Conservation (phyloP, 2,888 invertebrate genomes). For the Andrena bucephala region DNA sequence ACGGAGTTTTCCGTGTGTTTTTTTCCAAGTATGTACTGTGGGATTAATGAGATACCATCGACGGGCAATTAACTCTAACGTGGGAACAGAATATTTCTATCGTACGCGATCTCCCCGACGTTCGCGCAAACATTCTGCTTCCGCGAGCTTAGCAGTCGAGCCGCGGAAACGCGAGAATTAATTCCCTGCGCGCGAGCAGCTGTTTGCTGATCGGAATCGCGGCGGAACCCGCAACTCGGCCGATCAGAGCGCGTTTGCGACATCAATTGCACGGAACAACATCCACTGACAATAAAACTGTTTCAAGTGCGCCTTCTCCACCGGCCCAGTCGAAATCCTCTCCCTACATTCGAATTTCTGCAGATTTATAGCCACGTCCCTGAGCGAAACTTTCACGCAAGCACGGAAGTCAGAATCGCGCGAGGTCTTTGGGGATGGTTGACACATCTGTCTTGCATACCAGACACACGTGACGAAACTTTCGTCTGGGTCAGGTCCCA, state of each 20-base stretch:
- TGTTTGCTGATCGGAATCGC: slow-evolving; percentile 39
- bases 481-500: not conserved
- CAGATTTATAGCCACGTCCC: no score
- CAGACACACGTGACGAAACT: slow-evolving; percentile 30
- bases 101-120: slow-evolving; percentile 5
- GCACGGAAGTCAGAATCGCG: no score
- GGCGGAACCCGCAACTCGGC: slow-evolving; percentile 11
- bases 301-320: not conserved
- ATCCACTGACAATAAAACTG: slow-evolving; percentile 4
- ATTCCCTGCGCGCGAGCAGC: slow-evolving; percentile 30
- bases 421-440: not conserved
- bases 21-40: not conserved
- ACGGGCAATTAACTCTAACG: not conserved
- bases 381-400: no score
- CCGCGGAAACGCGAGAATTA: slow-evolving; percentile 39
- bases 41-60: not conserved
- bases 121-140: slow-evolving; percentile 42
- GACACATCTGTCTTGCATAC: slow-evolving; percentile 49
- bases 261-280: slow-evolving; percentile 31
- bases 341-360: not conserved
- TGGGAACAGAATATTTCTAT: slow-evolving; percentile 28
- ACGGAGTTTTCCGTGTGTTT: not conserved
- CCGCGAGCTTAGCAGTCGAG: not conserved
- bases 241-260: slow-evolving; percentile 28
- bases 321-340: not conserved